Base-by-base conservation (phyloP, 2,113 vertebrate genomes). In the Neodontobutis hainanensis region DNA sequence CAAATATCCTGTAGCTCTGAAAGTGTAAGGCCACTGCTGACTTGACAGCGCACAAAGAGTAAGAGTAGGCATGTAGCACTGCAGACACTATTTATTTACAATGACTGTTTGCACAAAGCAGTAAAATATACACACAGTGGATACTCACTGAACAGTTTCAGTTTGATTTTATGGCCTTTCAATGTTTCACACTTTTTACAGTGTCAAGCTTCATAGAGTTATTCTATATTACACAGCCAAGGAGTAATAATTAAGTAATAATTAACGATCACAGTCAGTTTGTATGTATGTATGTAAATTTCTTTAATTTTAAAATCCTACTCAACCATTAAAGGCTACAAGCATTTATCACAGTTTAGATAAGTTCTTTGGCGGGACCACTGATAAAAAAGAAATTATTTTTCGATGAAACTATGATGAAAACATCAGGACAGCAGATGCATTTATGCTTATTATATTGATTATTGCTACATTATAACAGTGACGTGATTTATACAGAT, bases 1-100 rank as follows among this genome's bases (percentile, higher is more conserved):
- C 61, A 62, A 78, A 69, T 65, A 69, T 60, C 63, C 40, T 19
- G 35, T 46, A 57, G 61, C 61, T 67, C 70, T 56, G 43, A 34
- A 11, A 52, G 60, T 71, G 27, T 52, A 65, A 34, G 51, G 14
- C 55, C 56, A 49, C 56, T 66, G 76, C 68, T 77, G 80, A 79
- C 53, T 61, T 57, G 45, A 32, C 46, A 45, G 73, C 50, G 45
- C 57, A 34, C 40, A 44, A 73, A 50, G 8, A 34, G n/a, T 35
- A 42, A 0, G 46, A 53, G 46, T 48, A 52, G 55, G 58, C 53
- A 64, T 71, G 49, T 32, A 8, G 11, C 47, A 55, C 49, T 34
- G 27, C 19, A 16, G 27, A 67, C 61, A 74, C 65, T 66, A 34
- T 36, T 61, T 58, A 48, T 40, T 48, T 45, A 34, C 68, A 47